phyloP scores from a whole-genome alignment of 1,140 invertebrate genomes.

The Caligus rogercresseyi region DNA sequence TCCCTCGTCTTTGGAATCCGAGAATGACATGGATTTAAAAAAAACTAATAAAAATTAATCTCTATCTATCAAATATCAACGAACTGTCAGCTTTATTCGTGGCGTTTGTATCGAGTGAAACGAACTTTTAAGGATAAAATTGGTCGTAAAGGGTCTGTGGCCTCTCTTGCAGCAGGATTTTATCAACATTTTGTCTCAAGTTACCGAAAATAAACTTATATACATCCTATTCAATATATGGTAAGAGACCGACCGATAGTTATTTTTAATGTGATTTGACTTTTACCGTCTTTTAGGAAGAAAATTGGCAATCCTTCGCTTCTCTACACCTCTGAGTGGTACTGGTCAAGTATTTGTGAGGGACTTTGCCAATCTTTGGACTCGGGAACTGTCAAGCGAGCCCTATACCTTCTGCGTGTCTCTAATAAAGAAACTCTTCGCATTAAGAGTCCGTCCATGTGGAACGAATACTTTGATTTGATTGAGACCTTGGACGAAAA shows the following conservation, averaged over 20 bases:
- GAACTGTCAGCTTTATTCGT: too few relatives aligned
- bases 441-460: slow-evolving; percentile 22
- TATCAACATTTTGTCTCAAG: background rate
- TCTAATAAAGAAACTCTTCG: background rate
- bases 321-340: background rate
- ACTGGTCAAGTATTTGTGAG: background rate
- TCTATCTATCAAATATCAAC: too few relatives aligned
- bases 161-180: background rate
- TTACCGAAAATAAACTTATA: background rate
- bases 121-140: background rate
- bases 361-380: background rate
- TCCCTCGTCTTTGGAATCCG: too few relatives aligned
- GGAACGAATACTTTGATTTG: slow-evolving; percentile 32
- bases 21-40: too few relatives aligned
- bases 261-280: too few relatives aligned
- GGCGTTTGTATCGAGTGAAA: background rate
- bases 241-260: too few relatives aligned
- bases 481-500: slow-evolving; percentile 41
- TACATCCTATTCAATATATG: background rate
- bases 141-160: background rate
- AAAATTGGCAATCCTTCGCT: background rate
- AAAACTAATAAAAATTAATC: too few relatives aligned
- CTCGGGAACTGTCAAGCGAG: background rate
- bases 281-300: too few relatives aligned
- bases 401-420: background rate